Evolutionary conservation across 2,113 vertebrate species (phyloP).

Genomic region (Caracal caracal): DNA sequence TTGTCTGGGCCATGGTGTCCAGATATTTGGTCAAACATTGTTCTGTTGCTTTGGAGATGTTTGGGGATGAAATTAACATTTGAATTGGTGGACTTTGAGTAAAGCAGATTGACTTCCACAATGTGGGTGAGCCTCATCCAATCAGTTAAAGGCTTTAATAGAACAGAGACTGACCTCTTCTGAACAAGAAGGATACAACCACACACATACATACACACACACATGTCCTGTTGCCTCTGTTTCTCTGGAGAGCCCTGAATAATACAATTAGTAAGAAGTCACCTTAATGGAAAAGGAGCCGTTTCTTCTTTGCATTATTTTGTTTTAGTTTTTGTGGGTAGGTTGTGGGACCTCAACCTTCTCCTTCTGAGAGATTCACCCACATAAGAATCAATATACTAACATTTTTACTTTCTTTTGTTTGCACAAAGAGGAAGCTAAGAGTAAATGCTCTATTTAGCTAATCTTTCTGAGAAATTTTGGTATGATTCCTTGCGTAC

Average conservation of each 20-base stretch:
- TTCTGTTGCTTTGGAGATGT: not conserved
- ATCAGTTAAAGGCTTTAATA: not conserved
- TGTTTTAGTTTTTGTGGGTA: constrained; percentile 29
- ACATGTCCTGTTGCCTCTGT: not conserved
- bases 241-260: not conserved
- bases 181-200: not conserved
- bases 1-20: not conserved
- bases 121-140: not conserved
- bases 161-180: not conserved
- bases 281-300: not conserved
- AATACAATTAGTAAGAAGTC: not conserved
- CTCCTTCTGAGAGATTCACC: not conserved
- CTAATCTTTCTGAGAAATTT: not conserved
- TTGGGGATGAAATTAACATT: not conserved
- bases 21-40: not conserved
- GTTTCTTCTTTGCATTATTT: constrained; percentile 16
- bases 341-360: not conserved
- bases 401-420: not conserved
- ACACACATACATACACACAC: not conserved
- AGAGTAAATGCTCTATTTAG: not conserved
- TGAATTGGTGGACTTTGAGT: not conserved
- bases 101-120: not conserved
- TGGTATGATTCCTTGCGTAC: not conserved
- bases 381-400: not conserved
- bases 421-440: not conserved